Base-by-base conservation (phyloP, 2,797 vertebrate species). In the Holocentrus rufus region DNA sequence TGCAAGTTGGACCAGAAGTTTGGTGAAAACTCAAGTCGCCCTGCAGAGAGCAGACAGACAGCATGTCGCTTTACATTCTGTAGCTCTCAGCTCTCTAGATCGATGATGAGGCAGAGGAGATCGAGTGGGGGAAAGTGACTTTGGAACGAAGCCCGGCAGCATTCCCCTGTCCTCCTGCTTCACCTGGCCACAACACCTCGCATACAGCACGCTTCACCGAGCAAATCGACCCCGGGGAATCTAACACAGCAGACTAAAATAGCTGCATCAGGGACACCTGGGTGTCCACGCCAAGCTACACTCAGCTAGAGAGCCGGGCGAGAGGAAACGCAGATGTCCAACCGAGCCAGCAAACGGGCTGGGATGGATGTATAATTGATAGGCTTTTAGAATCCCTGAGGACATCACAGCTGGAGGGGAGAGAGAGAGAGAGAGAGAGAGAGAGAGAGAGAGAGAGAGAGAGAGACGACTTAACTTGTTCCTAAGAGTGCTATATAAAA, bases 321-420 rank as follows among this genome's bases (percentile, higher is more conserved):
- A 20, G 47, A 5, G n/a, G 47, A 49, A 3, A 39, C 15, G 70
- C 68, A 54, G 60, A 8, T 73, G 58, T 69, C 58, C 60, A 23
- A 39, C 65, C 8, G 36, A 27, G 44, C 25, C 65, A 18, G 11
- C 65, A 57, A 22, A 76, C 50, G 69, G 62, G 69, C 73, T n/a
- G 80, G 67, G 58, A 60, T 31, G 22, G 66, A 84, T 91, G 62
- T 76, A 85, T 88, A 81, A 89, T 91, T 80, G 49, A 89, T 78
- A 36, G 46, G 80, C 62, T 85, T 67, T 85, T 72, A 82, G 58
- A 74, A 55, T 69, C 68, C 65, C 72, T 4, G 54, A 77, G 79
- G 79, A 71, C 78, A 59, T 73, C 57, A 30, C 62, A 69, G 72
- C 76, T 11, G 17, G 11, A 1, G 11, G 61, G 13, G 44, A 50